These are phyloP conservation scores for Mormyrops boulengeri DNA, from an alignment of 2,797 vertebrate species.

Conservation along the genomic window DNA sequence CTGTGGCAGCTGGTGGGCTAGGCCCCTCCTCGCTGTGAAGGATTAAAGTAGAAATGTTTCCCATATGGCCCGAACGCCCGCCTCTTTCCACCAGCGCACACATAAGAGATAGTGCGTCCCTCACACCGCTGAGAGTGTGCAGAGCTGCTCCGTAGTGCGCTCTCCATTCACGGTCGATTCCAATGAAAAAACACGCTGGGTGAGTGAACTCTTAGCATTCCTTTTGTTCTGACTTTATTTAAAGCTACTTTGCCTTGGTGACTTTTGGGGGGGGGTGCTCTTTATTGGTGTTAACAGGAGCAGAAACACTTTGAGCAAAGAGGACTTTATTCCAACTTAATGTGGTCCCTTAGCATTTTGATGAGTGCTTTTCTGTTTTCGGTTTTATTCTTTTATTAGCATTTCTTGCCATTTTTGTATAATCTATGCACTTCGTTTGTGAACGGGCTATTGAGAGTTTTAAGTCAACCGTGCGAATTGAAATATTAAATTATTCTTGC, in stretches of 20 bases:
- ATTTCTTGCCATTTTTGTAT: background rate
- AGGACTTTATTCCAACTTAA: slow-evolving; percentile 12
- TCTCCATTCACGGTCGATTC: slow-evolving; percentile 49
- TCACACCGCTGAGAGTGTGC: slow-evolving; percentile 50
- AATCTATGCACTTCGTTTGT: background rate
- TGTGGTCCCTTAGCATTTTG: background rate
- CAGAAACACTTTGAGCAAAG: background rate
- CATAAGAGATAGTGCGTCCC: slow-evolving; percentile 52
- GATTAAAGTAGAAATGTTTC: slow-evolving; percentile 53
- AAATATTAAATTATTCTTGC: background rate
- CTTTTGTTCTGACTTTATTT: background rate
- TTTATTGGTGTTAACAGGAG: background rate
- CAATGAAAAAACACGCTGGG: slow-evolving; percentile 68
- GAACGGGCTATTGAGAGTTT: background rate
- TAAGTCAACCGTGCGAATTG: background rate
- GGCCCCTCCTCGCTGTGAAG: slow-evolving; percentile 42
- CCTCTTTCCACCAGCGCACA: slow-evolving; percentile 50
- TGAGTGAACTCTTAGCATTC: slow-evolving; percentile 46
- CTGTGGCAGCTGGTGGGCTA: slow-evolving; percentile 44
- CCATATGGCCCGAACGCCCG: slow-evolving; percentile 64
- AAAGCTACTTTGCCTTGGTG: background rate
- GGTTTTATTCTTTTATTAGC: background rate
- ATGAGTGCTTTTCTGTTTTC: background rate
- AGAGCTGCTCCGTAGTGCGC: slow-evolving; percentile 51
- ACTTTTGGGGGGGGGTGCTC: background rate